These are phyloP conservation scores for Eulithis prunata DNA, from an alignment of 2,888 invertebrate species.

Conservation along the genomic window DNA sequence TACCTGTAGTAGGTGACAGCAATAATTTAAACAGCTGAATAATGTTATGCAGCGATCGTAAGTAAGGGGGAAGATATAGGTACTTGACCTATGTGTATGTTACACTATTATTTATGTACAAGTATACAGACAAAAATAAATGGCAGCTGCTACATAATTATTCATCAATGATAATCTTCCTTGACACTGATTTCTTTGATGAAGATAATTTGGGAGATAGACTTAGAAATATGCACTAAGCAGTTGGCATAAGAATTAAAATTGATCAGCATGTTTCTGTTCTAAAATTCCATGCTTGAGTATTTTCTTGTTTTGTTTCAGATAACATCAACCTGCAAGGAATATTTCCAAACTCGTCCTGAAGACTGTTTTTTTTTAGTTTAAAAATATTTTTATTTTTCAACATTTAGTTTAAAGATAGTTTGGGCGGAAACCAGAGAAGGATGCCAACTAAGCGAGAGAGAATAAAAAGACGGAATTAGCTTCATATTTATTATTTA, in stretches of 20 bases:
- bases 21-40: too few species aligned
- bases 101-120: not conserved
- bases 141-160: conserved; percentile 43
- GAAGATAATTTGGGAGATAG: conserved; percentile 39
- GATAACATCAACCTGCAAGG: conserved; percentile 74
- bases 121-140: conserved; percentile 34
- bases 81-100: not conserved
- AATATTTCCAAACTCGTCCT: conserved; percentile 81
- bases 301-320: conserved; percentile 64
- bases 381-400: conserved; percentile 62
- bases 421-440: conserved; percentile 52
- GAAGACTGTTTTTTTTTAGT: conserved; percentile 76
- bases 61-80: too few species aligned
- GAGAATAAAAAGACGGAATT: conserved; percentile 82
- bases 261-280: conserved; percentile 1
- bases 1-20: too few species aligned
- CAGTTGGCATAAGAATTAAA: conserved; percentile 12
- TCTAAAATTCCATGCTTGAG: not conserved
- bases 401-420: conserved; percentile 62
- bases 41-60: too few species aligned
- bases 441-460: conserved; percentile 78
- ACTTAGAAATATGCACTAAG: conserved; percentile 14
- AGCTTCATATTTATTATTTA: conserved; percentile 68
- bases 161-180: conserved; percentile 39
- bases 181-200: conserved; percentile 42